Percentiles rank a stretch among this genome's conserved stretches.
Conservation (phyloP, 2,888 invertebrate species). For the Panorpa germanica region DNA sequence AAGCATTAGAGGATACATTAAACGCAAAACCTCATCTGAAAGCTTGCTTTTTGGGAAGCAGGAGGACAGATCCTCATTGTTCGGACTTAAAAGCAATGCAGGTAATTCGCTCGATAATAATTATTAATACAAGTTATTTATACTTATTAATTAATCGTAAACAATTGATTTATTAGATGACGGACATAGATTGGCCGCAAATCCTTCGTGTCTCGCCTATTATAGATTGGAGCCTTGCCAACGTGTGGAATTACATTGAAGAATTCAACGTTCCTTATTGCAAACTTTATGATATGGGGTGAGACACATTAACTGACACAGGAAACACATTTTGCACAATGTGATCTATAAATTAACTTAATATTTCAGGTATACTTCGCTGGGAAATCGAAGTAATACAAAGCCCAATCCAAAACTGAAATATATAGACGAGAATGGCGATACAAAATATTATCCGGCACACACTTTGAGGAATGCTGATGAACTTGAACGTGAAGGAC, state of each 20-base stretch:
- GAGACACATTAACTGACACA: constrained; percentile 16
- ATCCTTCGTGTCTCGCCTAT: constrained; percentile 78
- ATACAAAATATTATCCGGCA: constrained; percentile 45
- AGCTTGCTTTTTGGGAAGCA: constrained; percentile 82
- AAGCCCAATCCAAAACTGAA: constrained; percentile 55
- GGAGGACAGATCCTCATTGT: constrained; percentile 73
- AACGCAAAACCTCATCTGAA: constrained; percentile 38
- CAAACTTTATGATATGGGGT: constrained; percentile 75
- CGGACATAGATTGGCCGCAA: constrained; percentile 81
- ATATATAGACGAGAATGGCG: constrained; percentile 25
- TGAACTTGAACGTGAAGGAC: constrained; percentile 20
- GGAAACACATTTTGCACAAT: background rate
- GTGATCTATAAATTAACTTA: constrained; percentile 4
- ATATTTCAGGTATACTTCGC: constrained; percentile 56
- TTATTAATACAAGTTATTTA: constrained; percentile 8
- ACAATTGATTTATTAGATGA: constrained; percentile 37
- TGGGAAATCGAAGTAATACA: constrained; percentile 69
- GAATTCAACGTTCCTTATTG: constrained; percentile 75
- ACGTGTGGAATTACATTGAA: constrained; percentile 81
- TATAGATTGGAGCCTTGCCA: constrained; percentile 78
- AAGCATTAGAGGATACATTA: constrained; percentile 43
- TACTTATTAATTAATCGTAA: too few relatives aligned
- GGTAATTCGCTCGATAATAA: constrained; percentile 24
- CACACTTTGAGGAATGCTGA: constrained; percentile 28
- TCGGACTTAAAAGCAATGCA: constrained; percentile 45